Percentiles rank a stretch among this genome's conserved stretches.
Evolutionary conservation across 2,888 invertebrate genomes (phyloP).

Genomic region (Andrena flavipes): DNA sequence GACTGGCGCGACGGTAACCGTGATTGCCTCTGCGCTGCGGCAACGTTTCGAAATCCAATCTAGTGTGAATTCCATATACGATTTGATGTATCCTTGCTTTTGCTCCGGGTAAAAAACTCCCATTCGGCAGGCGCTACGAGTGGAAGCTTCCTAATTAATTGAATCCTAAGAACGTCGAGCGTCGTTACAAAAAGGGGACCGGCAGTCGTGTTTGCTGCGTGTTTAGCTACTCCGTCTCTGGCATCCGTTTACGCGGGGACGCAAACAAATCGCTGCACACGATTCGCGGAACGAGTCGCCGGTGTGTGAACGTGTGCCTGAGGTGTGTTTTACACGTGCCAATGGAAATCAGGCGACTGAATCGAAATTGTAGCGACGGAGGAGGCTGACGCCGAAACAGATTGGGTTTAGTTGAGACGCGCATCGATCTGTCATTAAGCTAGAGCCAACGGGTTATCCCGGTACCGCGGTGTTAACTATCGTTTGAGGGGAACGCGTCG

Average conservation of each 20-base stretch:
- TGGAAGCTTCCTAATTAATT: no score
- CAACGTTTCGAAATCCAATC: conserved; percentile 51
- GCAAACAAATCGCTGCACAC: conserved; percentile 56
- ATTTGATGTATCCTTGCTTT: conserved; percentile 9
- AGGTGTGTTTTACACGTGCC: conserved; percentile 62
- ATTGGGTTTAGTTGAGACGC: conserved; percentile 64
- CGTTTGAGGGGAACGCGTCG: conserved; percentile 14
- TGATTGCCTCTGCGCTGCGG: conserved; percentile 44
- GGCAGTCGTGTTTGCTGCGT: no score
- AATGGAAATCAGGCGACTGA: conserved; percentile 60
- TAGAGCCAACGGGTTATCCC: neutral
- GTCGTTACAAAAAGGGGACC: no score
- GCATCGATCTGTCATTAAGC: conserved; percentile 49
- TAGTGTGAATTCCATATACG: conserved; percentile 45
- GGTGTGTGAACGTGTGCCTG: conserved; percentile 43
- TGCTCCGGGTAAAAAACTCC: neutral
- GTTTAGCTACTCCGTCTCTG: no score
- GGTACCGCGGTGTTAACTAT: conserved; percentile 14
- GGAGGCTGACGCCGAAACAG: conserved; percentile 59
- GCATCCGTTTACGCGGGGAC: conserved; percentile 58
- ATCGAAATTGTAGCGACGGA: conserved; percentile 67
- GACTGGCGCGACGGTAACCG: conserved; percentile 34
- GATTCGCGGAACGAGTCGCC: conserved; percentile 43
- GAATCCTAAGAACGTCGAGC: no score
- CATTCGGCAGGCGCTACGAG: no score